Base-by-base conservation (phyloP, 2,888 invertebrate species). In the Ennomos quercinarius region DNA sequence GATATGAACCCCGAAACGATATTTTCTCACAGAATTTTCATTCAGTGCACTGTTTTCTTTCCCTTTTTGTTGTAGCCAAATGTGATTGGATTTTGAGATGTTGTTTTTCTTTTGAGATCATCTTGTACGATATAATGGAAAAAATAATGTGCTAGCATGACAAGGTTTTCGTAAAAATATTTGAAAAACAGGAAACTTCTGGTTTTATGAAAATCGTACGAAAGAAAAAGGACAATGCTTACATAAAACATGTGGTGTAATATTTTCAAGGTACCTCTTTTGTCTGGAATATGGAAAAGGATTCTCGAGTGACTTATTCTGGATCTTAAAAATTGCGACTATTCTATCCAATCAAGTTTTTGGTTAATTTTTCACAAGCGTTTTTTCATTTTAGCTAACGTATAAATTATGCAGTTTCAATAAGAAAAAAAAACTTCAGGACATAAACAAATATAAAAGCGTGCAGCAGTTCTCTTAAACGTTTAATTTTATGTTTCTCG, bases 41-140 rank as follows among this genome's bases (percentile, higher is more conserved):
- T 48, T 52, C 39, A 40, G 40, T 13, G 41, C 41, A 53, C 43
- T 50, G 45, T 59, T 39, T 46, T 10, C 41, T 41, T 52, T 48
- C 10, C 44, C 43, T 10, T 13, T 12, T 27, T 27, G 17, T 27
- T 52, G 38, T 46, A 50, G 60, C 55, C 51, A 45, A 59, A 55
- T 48, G 43, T 47, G 60, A 56, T 61, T 61, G 55, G 55, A 51
- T 51, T 61, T 55, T 27, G 42, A 34, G 47, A 51, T 42, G 54
- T 60, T 60, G 55, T 60, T 60, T 60, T 55, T 61, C 55, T 61
- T 55, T 17, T 10, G 51, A 43, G 55, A 61, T 61, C 47, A 61
- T 61, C 60, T 56, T 50, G 46, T 49, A 51, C 45, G 51, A 43
- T 52, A 52, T 56, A 56, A 61, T 61, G 60, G 60, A 52, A 52